Base-by-base conservation (phyloP, 2,797 vertebrate genomes). In the Perodicticus potto region DNA sequence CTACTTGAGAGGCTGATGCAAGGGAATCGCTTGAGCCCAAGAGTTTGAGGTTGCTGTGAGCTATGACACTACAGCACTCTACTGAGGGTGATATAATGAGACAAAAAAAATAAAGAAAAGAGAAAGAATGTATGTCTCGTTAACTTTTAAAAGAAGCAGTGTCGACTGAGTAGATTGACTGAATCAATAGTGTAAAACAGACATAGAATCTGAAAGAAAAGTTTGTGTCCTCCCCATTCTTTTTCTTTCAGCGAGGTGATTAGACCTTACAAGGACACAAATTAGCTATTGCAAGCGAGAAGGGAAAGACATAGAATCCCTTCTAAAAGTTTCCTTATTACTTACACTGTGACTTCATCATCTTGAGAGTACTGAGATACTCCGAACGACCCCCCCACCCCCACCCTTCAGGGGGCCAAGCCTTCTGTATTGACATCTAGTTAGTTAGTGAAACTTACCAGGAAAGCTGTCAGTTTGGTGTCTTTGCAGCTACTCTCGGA, bases 401-500 rank as follows among this genome's bases (percentile, higher is more conserved):
- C n/a, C n/a, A n/a, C n/a, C 49, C 49, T 49, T 23, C n/a, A 67
- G 2, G 7, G 40, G 55, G 16, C n/a, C n/a, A 49, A 77, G 2
- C 29, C 22, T 78, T 81, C 45, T 69, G 1, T 59, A 5, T 63
- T 93, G 17, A 80, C 57, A 25, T 94, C 11, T 65, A 40, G 12
- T 65, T 84, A 70, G n/a, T n/a, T n/a, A 85, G 32, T 69, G 45
- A 9, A 32, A 10, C 37, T 84, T 61, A n/a, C 3, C 2, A 14
- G 67, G 25, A 95, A 95, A 57, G 53, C 55, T 91, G 23, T 87
- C 45, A 19, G 32, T 91, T 94, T 92, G 13, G 2, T 83, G 6
- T 93, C 81, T 87, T 94, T 93, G 72, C 76, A 63, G 2, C 76
- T 94, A 43, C 40, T 22, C n/a, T 76, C 83, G 43, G 55, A 65